Percentiles rank a stretch among this genome's conserved stretches.
Evolutionary conservation across 2,797 vertebrate species (phyloP).

Genomic region (Myotis planiceps): DNA sequence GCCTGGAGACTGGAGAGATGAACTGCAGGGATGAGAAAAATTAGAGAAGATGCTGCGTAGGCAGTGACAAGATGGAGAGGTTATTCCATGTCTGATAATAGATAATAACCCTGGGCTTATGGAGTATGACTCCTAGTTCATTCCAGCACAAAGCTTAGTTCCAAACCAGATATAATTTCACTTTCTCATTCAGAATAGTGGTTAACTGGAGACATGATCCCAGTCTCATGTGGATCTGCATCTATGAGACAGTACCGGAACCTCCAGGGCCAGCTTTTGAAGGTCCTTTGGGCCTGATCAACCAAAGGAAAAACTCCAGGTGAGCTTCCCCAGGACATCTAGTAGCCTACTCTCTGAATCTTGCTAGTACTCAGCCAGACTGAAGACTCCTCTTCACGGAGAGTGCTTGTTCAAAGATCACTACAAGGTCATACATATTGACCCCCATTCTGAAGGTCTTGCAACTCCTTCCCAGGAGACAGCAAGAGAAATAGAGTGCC

Average conservation of each 20-base stretch:
- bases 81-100: background rate
- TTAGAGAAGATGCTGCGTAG: background rate
- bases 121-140: background rate
- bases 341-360: background rate
- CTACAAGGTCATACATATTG: background rate
- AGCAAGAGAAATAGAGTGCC: background rate
- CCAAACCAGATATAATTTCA: background rate
- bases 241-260: background rate
- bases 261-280: background rate
- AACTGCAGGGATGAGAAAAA: background rate
- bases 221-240: background rate
- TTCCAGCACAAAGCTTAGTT: background rate
- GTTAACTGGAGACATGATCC: background rate
- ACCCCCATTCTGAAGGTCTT: background rate
- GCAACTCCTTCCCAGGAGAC: background rate
- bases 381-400: background rate
- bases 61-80: background rate
- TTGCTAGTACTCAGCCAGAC: background rate
- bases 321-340: no score
- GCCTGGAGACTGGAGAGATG: background rate
- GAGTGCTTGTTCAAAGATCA: background rate
- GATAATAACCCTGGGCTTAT: background rate
- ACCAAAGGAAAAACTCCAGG: background rate
- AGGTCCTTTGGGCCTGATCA: background rate
- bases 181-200: background rate